Base-by-base conservation (phyloP, 2,113 vertebrate species). In the Muntiacus reevesi region DNA sequence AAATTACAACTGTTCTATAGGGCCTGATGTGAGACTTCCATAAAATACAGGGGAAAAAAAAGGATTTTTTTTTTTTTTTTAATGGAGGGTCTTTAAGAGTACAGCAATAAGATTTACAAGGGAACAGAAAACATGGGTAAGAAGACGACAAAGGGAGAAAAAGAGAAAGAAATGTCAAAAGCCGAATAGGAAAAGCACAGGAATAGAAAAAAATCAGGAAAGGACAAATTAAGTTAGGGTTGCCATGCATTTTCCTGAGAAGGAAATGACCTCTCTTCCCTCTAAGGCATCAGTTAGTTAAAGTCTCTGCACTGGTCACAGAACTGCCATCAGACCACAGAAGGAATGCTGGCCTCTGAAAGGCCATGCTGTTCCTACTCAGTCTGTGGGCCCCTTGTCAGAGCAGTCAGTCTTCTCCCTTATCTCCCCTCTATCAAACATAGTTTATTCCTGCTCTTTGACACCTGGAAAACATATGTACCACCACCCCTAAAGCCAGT, bases 361-460 rank as follows among this genome's bases (percentile, higher is more conserved):
- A 67, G 30, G 14, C 8, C 28, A 5, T 5, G n/a, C 13, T 27
- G 3, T 27, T 89, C 30, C 33, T 28, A 3, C 8, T 14, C 12
- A 2, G 1, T 3, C 17, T 12, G 4, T 12, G 10, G 16, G 16
- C 8, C 27, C 28, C 21, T 36, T 10, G 3, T n/a, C 52, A 45
- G 33, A 87, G 36, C 27, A 1, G 5, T 52, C 25, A 17, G 12
- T 62, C n/a, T 83, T 88, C 45, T 36, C n/a, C 36, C 40, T 78
- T 19, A 64, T 19, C 25, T 64, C 79, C 25, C n/a, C 45, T 54
- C 11, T 45, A 40, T 47, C 36, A 96, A 62, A 47, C 30, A 19
- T 64, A 55, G 9, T 55, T 96, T 62, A 64, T 76, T 62, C 33
- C 16, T 30, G 12, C 45, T 14, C 36, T 13, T 52, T n/a, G 25